phyloP scores from a whole-genome alignment of 2,113 vertebrate species.

The Morone chrysops region DNA sequence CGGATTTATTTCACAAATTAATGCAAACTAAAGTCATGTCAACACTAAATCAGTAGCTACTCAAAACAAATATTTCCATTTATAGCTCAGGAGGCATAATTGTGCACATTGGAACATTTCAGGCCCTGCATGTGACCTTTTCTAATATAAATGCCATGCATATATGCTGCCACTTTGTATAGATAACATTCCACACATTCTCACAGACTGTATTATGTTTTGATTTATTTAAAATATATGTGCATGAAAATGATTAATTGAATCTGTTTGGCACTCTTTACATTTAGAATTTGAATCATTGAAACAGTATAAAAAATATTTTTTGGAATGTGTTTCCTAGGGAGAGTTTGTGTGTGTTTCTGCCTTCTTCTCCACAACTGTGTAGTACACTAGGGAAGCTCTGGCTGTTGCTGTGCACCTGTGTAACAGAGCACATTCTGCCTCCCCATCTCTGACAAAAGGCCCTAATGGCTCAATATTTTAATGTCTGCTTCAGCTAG shows the following conservation, averaged over 20 bases:
- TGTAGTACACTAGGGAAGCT: neutral
- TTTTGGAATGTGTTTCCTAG: neutral
- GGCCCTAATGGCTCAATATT: conserved; percentile 54
- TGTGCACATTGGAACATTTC: neutral
- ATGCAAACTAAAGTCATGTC: neutral
- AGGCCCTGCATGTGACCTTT: neutral
- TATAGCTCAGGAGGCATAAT: neutral
- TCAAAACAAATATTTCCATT: too few species aligned
- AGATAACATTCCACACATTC: neutral
- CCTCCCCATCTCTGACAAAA: conserved; percentile 66
- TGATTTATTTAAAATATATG: too few species aligned
- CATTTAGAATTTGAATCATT: neutral
- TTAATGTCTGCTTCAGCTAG: conserved; percentile 19
- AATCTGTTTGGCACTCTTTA: neutral
- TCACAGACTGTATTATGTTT: too few species aligned
- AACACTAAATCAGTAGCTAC: too few species aligned
- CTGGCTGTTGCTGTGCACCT: neutral
- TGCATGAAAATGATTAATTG: too few species aligned
- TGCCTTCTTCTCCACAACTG: neutral
- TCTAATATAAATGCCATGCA: neutral
- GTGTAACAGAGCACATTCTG: conserved; percentile 14
- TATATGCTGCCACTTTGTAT: neutral
- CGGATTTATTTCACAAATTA: neutral
- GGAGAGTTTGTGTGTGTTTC: neutral
- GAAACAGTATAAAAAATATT: neutral